A percentile compares a stretch with the other conserved stretches of the same genome.
These are phyloP conservation scores for Holocentrus rufus DNA, from an alignment of 2,797 vertebrate species.

Conservation along the genomic window DNA sequence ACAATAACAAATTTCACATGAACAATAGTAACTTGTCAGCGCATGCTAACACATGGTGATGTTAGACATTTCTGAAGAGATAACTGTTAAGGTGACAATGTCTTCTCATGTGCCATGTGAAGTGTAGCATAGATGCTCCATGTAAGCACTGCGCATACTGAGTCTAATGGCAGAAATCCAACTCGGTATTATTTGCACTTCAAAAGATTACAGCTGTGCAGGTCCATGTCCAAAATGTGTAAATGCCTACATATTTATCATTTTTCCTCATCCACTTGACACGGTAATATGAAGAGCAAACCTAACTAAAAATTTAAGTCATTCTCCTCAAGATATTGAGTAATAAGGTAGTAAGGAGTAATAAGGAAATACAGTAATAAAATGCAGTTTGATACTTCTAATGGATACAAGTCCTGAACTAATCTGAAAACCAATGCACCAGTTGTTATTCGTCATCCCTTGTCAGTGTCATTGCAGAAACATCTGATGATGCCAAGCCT, in stretches of 20 bases:
- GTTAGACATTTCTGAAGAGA: too few relatives aligned
- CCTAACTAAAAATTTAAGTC: not conserved
- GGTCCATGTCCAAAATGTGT: not conserved
- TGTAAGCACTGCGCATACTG: too few relatives aligned
- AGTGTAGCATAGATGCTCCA: too few relatives aligned
- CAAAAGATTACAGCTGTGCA: not conserved
- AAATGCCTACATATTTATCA: not conserved
- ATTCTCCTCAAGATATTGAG: not conserved
- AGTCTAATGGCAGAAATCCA: too few relatives aligned
- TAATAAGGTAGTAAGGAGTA: not conserved
- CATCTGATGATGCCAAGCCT: slow-evolving; percentile 55
- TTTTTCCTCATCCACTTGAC: not conserved
- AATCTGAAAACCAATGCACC: slow-evolving; percentile 26
- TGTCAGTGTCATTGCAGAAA: slow-evolving; percentile 47
- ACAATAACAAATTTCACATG: too few relatives aligned
- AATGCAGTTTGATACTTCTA: slow-evolving; percentile 19
- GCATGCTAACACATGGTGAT: too few relatives aligned
- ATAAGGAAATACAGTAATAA: slow-evolving; percentile 5
- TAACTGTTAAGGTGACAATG: too few relatives aligned
- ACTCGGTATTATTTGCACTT: not conserved
- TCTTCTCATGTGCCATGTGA: too few relatives aligned
- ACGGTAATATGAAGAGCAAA: not conserved
- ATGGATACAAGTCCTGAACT: slow-evolving; percentile 6
- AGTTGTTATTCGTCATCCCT: slow-evolving; percentile 41
- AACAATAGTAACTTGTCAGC: too few relatives aligned